Conservation (phyloP, 2,888 invertebrate genomes). For the Plusia festucae region DNA sequence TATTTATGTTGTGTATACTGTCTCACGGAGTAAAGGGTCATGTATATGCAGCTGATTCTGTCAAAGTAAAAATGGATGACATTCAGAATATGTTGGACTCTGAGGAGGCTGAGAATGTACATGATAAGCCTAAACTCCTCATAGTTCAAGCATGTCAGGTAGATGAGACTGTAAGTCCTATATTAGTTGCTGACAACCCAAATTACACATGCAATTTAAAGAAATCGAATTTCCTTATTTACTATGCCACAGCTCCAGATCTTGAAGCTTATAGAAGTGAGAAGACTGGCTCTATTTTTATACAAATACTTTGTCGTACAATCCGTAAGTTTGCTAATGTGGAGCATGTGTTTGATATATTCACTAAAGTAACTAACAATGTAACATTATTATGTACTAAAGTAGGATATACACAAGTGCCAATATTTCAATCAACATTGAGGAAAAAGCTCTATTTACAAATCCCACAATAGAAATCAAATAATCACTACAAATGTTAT, state of each 20-base stretch:
- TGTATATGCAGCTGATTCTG: slow-evolving; percentile 81
- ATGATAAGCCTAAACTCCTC: slow-evolving; percentile 79
- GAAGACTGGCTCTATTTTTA: slow-evolving; percentile 79
- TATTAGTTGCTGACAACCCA: slow-evolving; percentile 74
- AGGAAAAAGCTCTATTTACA: slow-evolving; percentile 79
- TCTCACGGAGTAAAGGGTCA: slow-evolving; percentile 84
- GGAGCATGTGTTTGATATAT: slow-evolving; percentile 79
- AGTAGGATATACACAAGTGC: slow-evolving; percentile 72
- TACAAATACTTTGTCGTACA: slow-evolving; percentile 75
- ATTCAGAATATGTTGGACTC: slow-evolving; percentile 80
- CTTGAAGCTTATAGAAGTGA: slow-evolving; percentile 80
- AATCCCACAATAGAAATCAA: slow-evolving; percentile 43
- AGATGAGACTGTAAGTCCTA: slow-evolving; percentile 61
- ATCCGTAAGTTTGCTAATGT: slow-evolving; percentile 66
- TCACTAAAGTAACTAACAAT: slow-evolving; percentile 74
- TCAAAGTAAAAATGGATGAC: slow-evolving; percentile 79
- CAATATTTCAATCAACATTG: slow-evolving; percentile 76
- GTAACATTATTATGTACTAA: slow-evolving; percentile 70
- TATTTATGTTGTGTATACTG: slow-evolving; percentile 82
- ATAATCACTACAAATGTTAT: too few relatives aligned
- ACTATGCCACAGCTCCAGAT: slow-evolving; percentile 84
- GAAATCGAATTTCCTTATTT: slow-evolving; percentile 80
- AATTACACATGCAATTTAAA: slow-evolving; percentile 63
- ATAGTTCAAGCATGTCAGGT: slow-evolving; percentile 84
- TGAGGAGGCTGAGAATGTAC: slow-evolving; percentile 68